Base-by-base conservation (phyloP, 2,113 vertebrate species). In the Turdus rufiventris region DNA sequence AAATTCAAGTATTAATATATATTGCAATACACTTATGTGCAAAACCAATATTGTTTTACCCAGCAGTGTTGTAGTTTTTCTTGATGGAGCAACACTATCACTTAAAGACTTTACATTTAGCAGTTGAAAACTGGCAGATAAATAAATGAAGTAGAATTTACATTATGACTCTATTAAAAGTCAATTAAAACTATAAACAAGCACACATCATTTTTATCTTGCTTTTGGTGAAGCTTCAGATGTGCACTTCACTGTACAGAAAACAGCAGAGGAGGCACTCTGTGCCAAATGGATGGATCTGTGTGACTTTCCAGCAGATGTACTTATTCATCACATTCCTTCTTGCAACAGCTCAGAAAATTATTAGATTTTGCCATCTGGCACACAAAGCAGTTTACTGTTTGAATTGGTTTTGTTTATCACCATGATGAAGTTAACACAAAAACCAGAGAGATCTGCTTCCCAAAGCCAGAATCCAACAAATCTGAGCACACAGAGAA, bases 281-380 rank as follows among this genome's bases (percentile, higher is more conserved):
- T 84, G 83, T 36, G 93, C 89, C 84, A 95, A 91, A 89, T 80
- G 51, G 66, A 93, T 25, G 93, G 89, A 88, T 89, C 89, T 91
- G 57, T 91, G 62, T 38, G 82, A 78, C 77, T 94, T 88, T 78
- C 85, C 88, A 96, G 88, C 96, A 94, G 96, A 94, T 96, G 90
- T 65, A 97, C 91, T 94, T 96, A 94, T 92, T 96, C 70, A 91
- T 95, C 89, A 92, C 65, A 93, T 48, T 73, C 76, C 71, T 91
- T 94, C 82, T 95, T 67, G 77, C 73, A 96, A 96, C 86, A 96
- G 73, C 91, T 97, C 71, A 96, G 88, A 88, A 96, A 97, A 97
- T 88, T 79, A 96, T 93, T 92, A 88, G 65, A 89, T 93, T 96
- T 95, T 3, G 7, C 94, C 94, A 97, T 97, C 94, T 97, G 95